Evolutionary conservation across 2,113 vertebrate genomes (phyloP), one percentile per base, ranked within the genome.

Genomic region (Anoura caudifer): DNA sequence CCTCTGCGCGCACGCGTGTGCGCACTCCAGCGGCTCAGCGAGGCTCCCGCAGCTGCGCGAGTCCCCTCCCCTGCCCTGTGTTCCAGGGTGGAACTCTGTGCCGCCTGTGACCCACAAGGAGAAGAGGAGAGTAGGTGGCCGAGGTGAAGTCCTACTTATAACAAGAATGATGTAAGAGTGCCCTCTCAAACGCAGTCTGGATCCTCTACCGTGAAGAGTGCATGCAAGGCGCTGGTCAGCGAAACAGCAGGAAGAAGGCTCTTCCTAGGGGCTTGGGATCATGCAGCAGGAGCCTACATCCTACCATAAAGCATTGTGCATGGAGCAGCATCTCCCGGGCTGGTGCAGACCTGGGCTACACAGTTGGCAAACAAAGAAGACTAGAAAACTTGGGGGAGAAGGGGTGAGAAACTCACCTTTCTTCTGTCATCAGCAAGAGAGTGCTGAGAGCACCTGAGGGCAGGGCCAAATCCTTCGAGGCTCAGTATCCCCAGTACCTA

Each of bases 1-100:
- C 80, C 75, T 73, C 73, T 31, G 2, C 67, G 61, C 19, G 19
- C 82, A 2, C 91, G 38, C 88, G 70, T 84, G 3, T 54, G n/a
- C 72, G 61, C 90, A 65, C 90, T 69, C 65, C 9, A 38, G 38
- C 31, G 41, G 72, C 93, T 95, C 93, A 12, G 2, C 36, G 1
- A 95, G 50, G 47, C 63, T 96, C 94, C 83, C 87, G 95, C 95
- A 97, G 96, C 97, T 95, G 95, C 95, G 69, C 70, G 7, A 88
- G 69, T 61, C 52, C 84, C 11, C 63, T 19, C 38, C 38, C 63
- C 63, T 50, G 36, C 75, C 72, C 45, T 26, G 56, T 43, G 70
- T 52, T 59, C 84, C 75, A 6, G 33, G 72, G 59, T 69, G 31
- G 87, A 73, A 88, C 41, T 43, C 79, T 7, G 38, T 22, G 26